Conservation (phyloP, 1,140 invertebrate species). For the Zaprionus africanus region DNA sequence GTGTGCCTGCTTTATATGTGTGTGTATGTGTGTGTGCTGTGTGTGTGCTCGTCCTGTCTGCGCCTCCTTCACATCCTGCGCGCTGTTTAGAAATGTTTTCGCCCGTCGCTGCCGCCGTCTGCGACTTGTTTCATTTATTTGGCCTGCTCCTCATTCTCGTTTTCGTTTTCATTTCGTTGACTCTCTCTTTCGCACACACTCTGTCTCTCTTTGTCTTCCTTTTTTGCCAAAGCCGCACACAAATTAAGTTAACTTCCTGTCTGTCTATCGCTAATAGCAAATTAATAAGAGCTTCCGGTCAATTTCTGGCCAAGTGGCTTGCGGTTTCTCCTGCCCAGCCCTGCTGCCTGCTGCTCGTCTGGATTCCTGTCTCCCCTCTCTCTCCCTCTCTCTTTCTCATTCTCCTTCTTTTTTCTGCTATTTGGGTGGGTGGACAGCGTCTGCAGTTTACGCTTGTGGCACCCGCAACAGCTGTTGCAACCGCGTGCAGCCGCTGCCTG, state of each 20-base stretch:
- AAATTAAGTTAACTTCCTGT: constrained; percentile 84
- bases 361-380: constrained; percentile 18
- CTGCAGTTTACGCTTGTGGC: constrained; percentile 16
- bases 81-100: constrained; percentile 64
- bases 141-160: background rate
- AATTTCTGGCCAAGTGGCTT: constrained; percentile 60
- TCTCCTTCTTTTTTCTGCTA: background rate
- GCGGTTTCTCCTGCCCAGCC: constrained; percentile 46
- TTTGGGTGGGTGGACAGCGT: constrained; percentile 11
- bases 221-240: constrained; percentile 68
- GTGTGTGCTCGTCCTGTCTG: constrained; percentile 22
- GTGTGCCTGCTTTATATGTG: background rate
- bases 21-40: constrained; percentile 2
- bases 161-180: constrained; percentile 30
- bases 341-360: constrained; percentile 17
- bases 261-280: constrained; percentile 82
- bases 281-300: constrained; percentile 83
- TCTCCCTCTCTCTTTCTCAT: background rate
- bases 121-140: constrained; percentile 38
- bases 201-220: constrained; percentile 20
- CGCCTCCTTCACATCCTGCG: constrained; percentile 52
- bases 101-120: constrained; percentile 23
- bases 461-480: constrained; percentile 47
- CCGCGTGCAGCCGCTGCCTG: background rate
- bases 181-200: constrained; percentile 11